phyloP scores from a whole-genome alignment of 2,797 vertebrate genomes.

The Hipposideros larvatus region DNA sequence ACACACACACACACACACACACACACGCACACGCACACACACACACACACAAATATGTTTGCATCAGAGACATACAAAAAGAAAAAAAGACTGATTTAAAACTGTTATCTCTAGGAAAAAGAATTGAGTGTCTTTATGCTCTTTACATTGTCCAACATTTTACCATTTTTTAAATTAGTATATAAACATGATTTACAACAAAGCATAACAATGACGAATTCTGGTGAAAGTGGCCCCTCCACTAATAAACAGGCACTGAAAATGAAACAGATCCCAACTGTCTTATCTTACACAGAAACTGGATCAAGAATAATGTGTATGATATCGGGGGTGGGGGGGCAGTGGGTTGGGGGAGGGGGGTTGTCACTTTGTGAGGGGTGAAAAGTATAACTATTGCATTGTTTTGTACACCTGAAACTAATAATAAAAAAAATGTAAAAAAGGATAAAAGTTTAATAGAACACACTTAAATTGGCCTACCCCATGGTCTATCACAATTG shows the following conservation, averaged over 20 bases:
- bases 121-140: neutral
- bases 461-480: neutral
- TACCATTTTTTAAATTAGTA: neutral
- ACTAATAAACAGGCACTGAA: neutral
- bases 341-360: no score
- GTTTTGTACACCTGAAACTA: no score
- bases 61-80: neutral
- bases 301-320: neutral
- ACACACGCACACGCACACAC: no score
- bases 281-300: conserved; percentile 1
- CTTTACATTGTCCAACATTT: neutral
- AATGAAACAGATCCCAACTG: neutral
- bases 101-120: neutral
- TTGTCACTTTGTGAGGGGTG: no score
- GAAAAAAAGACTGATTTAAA: neutral
- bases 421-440: neutral
- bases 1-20: no score
- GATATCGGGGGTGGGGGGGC: no score
- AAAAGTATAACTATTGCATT: no score
- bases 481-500: neutral
- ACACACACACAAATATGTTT: neutral
- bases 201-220: neutral
- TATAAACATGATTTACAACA: neutral
- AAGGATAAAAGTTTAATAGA: neutral
- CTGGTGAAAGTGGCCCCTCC: neutral